Conservation (phyloP, 1,140 invertebrate genomes). For the Nephotettix cincticeps region DNA sequence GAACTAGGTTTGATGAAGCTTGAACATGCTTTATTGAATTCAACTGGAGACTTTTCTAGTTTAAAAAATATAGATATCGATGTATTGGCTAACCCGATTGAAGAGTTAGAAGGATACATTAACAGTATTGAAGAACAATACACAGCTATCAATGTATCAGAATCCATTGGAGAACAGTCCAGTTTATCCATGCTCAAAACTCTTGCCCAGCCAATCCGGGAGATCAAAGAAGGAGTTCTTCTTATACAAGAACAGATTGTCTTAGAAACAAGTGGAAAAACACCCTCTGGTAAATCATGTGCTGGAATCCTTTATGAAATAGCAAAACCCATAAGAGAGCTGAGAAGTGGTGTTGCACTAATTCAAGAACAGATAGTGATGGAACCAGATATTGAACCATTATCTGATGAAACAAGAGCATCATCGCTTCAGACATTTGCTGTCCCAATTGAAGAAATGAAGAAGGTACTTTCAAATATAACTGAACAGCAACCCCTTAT, state of each 20-base stretch:
- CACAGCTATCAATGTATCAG: not conserved
- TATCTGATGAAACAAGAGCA: constrained; percentile 26
- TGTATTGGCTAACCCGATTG: constrained; percentile 51
- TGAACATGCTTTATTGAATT: constrained; percentile 31
- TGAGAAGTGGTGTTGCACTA: constrained; percentile 41
- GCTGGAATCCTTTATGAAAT: constrained; percentile 39
- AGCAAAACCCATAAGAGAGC: constrained; percentile 46
- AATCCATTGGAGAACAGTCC: constrained; percentile 31
- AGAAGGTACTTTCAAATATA: constrained; percentile 47
- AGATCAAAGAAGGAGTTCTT: constrained; percentile 49
- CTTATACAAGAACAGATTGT: constrained; percentile 48
- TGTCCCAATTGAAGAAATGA: constrained; percentile 54
- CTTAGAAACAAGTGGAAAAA: constrained; percentile 44
- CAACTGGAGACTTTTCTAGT: constrained; percentile 8
- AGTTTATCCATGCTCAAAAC: constrained; percentile 40
- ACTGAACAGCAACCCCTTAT: constrained; percentile 24
- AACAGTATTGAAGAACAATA: constrained; percentile 33
- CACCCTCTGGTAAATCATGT: constrained; percentile 44
- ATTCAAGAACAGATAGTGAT: constrained; percentile 42
- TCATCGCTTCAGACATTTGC: constrained; percentile 39
- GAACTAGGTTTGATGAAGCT: constrained; percentile 37
- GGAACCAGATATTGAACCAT: constrained; percentile 30
- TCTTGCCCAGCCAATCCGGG: constrained; percentile 50
- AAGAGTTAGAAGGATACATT: constrained; percentile 37
- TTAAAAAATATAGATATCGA: constrained; percentile 23